Evolutionary conservation across 2,113 vertebrate genomes (phyloP).

Genomic region (Genyomyrus donnyi): DNA sequence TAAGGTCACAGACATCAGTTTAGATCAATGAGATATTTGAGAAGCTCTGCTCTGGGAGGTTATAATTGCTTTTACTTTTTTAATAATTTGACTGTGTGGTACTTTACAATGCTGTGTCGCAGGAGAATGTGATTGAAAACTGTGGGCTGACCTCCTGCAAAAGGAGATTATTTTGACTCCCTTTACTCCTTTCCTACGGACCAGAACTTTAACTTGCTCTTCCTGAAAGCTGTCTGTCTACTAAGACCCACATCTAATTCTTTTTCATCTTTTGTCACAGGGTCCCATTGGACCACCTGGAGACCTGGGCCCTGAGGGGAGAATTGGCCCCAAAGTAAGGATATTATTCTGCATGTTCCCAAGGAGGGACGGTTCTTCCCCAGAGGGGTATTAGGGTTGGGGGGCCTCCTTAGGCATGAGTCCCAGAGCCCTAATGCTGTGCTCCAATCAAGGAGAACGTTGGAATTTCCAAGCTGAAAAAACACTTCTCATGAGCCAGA

Average conservation of each 20-base stretch:
- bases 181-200: neutral
- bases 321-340: conserved; percentile 72
- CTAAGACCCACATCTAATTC: neutral
- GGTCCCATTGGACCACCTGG: conserved; percentile 66
- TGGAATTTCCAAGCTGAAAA: neutral
- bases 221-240: neutral
- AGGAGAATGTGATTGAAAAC: neutral
- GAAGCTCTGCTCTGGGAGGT: neutral
- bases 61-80: neutral
- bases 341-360: neutral
- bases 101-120: neutral
- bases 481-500: neutral
- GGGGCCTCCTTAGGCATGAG: neutral
- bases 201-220: neutral
- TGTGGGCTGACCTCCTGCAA: neutral
- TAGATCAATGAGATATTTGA: neutral
- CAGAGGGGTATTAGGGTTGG: neutral
- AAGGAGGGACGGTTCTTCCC: neutral
- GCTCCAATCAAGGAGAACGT: neutral
- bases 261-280: conserved; percentile 39
- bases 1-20: neutral
- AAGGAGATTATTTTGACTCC: neutral
- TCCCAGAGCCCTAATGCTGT: neutral
- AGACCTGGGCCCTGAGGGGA: conserved; percentile 67
- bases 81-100: neutral